A percentile compares a stretch with the other conserved stretches of the same genome.
Conservation (phyloP, 2,888 invertebrate species). For the Protophormia terraenovae region DNA sequence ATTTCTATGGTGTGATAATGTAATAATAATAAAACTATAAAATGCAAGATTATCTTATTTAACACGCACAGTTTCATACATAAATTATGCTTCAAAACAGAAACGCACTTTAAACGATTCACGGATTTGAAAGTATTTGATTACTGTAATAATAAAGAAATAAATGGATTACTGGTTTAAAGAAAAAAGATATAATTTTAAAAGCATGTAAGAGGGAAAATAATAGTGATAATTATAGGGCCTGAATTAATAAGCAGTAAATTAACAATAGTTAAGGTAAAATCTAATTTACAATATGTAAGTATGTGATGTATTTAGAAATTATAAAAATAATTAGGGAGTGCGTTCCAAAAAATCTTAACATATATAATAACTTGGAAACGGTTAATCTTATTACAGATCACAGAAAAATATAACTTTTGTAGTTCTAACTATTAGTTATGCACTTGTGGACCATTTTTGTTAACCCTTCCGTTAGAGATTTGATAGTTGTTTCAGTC, state of each 20-base stretch:
- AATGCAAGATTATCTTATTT: background rate
- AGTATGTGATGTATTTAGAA: background rate
- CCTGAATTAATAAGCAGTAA: background rate
- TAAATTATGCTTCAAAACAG: conserved; percentile 3
- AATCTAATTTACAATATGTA: background rate
- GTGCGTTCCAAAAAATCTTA: no score
- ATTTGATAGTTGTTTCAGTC: no score
- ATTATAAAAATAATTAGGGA: background rate
- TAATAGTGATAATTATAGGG: background rate
- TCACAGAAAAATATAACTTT: no score
- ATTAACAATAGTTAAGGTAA: background rate
- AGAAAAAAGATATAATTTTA: background rate
- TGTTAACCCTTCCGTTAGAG: no score
- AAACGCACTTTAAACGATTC: conserved; percentile 14
- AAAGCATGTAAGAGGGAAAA: background rate
- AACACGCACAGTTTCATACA: conserved; percentile 29
- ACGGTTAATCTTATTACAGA: no score
- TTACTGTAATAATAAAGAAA: background rate
- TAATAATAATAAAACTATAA: background rate
- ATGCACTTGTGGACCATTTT: no score
- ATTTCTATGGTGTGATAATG: background rate
- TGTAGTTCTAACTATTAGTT: no score
- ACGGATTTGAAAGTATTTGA: background rate
- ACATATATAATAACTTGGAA: no score
- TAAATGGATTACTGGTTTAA: no score